phyloP scores from a whole-genome alignment of 2,888 invertebrate species.

The Diadegma fenestrale region DNA sequence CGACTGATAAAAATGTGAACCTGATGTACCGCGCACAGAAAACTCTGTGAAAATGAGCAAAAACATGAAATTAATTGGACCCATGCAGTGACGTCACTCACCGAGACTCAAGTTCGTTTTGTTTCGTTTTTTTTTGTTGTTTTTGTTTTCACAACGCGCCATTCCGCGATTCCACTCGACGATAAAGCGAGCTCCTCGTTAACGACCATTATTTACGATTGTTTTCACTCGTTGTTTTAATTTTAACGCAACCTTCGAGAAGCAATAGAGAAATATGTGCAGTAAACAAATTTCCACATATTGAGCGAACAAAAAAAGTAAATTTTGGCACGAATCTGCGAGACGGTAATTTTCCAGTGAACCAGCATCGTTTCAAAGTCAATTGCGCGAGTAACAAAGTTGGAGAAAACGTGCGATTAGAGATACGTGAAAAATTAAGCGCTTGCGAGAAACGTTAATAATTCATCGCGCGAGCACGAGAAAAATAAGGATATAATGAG shows the following conservation, averaged over 20 bases:
- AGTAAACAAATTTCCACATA: not conserved
- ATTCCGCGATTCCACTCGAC: too few relatives aligned
- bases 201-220: not conserved
- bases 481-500: not conserved
- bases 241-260: slow-evolving; percentile 3
- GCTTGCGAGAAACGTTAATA: not conserved
- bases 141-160: not conserved
- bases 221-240: not conserved
- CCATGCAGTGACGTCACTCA: slow-evolving; percentile 56
- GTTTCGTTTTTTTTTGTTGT: too few relatives aligned
- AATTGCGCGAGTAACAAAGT: not conserved
- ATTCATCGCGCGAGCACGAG: slow-evolving; percentile 6
- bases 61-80: slow-evolving; percentile 57
- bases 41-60: not conserved
- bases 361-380: not conserved
- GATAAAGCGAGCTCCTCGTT: not conserved
- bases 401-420: slow-evolving; percentile 2
- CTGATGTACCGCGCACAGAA: not conserved
- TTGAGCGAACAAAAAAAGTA: not conserved
- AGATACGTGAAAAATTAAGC: not conserved
- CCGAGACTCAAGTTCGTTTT: not conserved
- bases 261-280: not conserved
- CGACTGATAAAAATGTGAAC: slow-evolving; percentile 39
- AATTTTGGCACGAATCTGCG: slow-evolving; percentile 19
- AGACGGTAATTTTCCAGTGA: not conserved